Percentiles rank a stretch among this genome's conserved stretches.
These are phyloP conservation scores for Achroia grisella DNA, from an alignment of 1,140 invertebrate genomes.

Conservation along the genomic window DNA sequence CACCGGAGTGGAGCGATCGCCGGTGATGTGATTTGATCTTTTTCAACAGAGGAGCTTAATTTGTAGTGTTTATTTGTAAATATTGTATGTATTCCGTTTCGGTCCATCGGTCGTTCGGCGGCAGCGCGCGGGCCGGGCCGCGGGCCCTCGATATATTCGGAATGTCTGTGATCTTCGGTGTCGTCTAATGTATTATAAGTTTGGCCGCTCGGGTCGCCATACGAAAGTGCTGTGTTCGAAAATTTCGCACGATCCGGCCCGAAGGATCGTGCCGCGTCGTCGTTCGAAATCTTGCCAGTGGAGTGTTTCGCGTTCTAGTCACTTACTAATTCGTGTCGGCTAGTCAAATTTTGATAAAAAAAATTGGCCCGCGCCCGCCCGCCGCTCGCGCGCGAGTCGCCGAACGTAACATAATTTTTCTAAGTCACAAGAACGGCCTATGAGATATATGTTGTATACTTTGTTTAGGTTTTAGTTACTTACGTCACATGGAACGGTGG, in stretches of 20 bases:
- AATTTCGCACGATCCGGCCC: no score
- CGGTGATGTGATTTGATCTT: constrained; percentile 50
- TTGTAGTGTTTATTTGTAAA: constrained; percentile 67
- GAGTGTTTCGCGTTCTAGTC: constrained; percentile 66
- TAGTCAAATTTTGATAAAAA: constrained; percentile 48
- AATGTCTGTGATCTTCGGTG: constrained; percentile 25
- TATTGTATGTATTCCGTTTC: constrained; percentile 62
- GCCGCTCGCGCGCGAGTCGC: constrained; percentile 10
- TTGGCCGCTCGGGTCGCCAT: constrained; percentile 18
- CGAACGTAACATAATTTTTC: constrained; percentile 25
- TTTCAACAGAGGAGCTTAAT: constrained; percentile 62
- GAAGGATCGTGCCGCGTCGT: constrained; percentile 8
- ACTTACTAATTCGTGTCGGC: constrained; percentile 64
- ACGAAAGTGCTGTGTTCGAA: not conserved
- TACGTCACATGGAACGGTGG: constrained; percentile 18
- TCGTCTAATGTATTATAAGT: not conserved
- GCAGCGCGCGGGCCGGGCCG: not conserved
- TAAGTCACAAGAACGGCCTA: constrained; percentile 68
- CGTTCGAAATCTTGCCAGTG: constrained; percentile 57
- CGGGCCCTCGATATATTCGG: constrained; percentile 22
- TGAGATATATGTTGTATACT: constrained; percentile 40
- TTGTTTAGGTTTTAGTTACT: constrained; percentile 38
- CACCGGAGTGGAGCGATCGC: constrained; percentile 29
- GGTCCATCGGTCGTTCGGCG: constrained; percentile 32
- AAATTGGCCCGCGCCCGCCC: constrained; percentile 2